Evolutionary conservation across 23 tunicate species (phyloP).

Genomic region (Trididemnum clinides): DNA sequence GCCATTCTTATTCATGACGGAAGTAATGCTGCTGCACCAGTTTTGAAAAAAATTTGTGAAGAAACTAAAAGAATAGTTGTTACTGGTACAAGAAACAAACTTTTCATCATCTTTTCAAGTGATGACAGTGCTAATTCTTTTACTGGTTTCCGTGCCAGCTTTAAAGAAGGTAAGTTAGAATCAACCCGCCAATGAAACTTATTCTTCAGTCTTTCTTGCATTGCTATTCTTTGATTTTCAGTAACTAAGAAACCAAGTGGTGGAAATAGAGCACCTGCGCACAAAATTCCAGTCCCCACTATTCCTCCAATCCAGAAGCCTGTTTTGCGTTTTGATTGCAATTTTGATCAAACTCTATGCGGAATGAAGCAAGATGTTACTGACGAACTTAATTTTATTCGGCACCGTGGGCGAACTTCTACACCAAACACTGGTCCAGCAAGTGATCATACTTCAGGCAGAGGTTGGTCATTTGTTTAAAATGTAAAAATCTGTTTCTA

Average conservation of each 20-base stretch:
- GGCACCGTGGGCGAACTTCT: conserved; percentile 53
- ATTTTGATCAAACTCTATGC: conserved; percentile 69
- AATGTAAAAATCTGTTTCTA: background rate
- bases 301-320: conserved; percentile 45
- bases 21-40: conserved; percentile 41
- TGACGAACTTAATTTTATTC: conserved; percentile 68
- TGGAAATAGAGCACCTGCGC: conserved; percentile 10
- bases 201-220: too few relatives aligned
- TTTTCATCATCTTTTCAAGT: conserved; percentile 55
- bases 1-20: conserved; percentile 73
- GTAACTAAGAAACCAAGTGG: too few relatives aligned
- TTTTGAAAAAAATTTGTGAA: conserved; percentile 50
- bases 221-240: too few relatives aligned
- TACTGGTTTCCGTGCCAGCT: conserved; percentile 45
- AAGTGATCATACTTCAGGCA: conserved; percentile 71
- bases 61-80: background rate
- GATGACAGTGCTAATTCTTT: background rate
- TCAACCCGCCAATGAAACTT: too few relatives aligned
- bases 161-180: conserved; percentile 56
- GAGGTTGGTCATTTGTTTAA: conserved; percentile 27
- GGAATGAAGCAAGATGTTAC: conserved; percentile 70
- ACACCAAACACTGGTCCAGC: conserved; percentile 76
- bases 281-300: conserved; percentile 40
- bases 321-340: conserved; percentile 41
- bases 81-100: conserved; percentile 28